Base-by-base conservation (phyloP, 1,140 invertebrate genomes). In the Euwallacea fornicatus region DNA sequence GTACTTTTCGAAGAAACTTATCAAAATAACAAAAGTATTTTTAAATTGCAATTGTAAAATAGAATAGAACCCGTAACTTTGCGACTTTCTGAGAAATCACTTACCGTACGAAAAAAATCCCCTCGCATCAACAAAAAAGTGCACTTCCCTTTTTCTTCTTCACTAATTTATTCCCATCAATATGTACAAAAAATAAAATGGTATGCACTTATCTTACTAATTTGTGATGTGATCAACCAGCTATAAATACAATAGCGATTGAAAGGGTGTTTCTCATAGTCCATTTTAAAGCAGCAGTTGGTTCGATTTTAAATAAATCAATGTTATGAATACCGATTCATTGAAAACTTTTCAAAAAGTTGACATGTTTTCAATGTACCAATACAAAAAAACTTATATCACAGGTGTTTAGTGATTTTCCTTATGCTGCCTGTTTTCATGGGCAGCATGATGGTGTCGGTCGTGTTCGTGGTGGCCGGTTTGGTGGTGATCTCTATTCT, bases 131-230 rank as follows among this genome's bases (percentile, higher is more conserved):
- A 33, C 21, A 33, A 33, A 33, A 33, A 1, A 33, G 4, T 33
- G 21, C 21, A 33, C 21, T 33, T 33, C 4, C 21, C 21, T 4
- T 33, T 33, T 33, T 33, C 21, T 33, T 33, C 21, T 33, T 33
- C 21, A 33, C 4, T 33, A 33, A 33, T 33, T 33, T 50, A 50
- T 50, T 68, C 58, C 66, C 66, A 33, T 13, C 42, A 16, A 58
- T 15, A 58, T 58, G 46, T 68, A 60, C 66, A 68, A 68, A 68
- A 68, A 68, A 68, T 68, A 46, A 68, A 68, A 68, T 68, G 66
- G 66, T 68, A 68, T 68, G 66, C 66, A 68, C 66, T 68, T 60
- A 68, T 60, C n/a, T 42, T 66, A 44, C 56, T 60, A 16, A 41
- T 15, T 15, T 58, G 55, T 16, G 21, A 58, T 10, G 6, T 21